These are phyloP conservation scores for Danaus chrysippus DNA, from an alignment of 2,888 invertebrate genomes.

Conservation along the genomic window DNA sequence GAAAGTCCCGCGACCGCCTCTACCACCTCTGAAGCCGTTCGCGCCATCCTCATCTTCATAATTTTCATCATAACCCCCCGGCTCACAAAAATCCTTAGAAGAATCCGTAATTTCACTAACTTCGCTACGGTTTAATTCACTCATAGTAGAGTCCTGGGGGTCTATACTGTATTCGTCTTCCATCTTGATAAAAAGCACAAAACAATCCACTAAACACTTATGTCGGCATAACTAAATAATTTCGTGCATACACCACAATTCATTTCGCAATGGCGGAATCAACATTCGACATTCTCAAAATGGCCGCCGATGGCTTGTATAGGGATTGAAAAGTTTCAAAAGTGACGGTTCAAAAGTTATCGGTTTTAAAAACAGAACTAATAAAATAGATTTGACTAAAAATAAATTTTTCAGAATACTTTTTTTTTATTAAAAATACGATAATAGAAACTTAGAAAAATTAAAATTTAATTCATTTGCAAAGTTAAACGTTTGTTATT, in stretches of 20 bases:
- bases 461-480: too few relatives aligned
- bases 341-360: constrained; percentile 26
- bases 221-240: constrained; percentile 56
- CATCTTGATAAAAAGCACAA: constrained; percentile 48
- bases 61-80: constrained; percentile 54
- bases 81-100: constrained; percentile 62
- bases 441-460: too few relatives aligned
- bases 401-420: too few relatives aligned
- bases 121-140: constrained; percentile 46
- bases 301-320: constrained; percentile 49
- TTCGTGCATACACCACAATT: constrained; percentile 38
- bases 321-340: constrained; percentile 26
- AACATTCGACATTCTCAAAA: constrained; percentile 52
- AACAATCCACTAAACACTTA: constrained; percentile 42
- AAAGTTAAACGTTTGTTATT: too few relatives aligned
- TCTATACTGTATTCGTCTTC: constrained; percentile 66
- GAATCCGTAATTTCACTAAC: constrained; percentile 44
- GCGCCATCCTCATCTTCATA: constrained; percentile 66
- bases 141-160: constrained; percentile 52
- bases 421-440: too few relatives aligned
- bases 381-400: too few relatives aligned
- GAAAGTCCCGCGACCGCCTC: constrained; percentile 68
- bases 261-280: constrained; percentile 44
- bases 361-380: constrained; percentile 23
- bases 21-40: constrained; percentile 55